phyloP scores from a whole-genome alignment of 1,140 invertebrate species.

The Tribolium castaneum region DNA sequence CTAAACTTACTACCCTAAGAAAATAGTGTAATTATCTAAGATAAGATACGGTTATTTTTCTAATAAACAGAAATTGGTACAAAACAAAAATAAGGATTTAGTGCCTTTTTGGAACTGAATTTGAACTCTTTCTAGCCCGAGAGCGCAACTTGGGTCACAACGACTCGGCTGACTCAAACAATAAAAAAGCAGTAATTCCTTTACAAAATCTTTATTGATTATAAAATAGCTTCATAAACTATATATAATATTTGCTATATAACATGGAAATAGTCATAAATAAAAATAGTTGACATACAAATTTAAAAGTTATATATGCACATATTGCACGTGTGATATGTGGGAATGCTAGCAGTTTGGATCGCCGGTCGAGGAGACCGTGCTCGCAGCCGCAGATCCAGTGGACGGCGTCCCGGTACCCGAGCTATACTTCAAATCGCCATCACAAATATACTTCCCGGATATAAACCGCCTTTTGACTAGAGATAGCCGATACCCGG shows the following conservation, averaged over 20 bases:
- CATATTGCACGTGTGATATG: constrained; percentile 55
- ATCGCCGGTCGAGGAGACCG: constrained; percentile 53
- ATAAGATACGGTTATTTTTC: too few species aligned
- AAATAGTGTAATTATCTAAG: too few species aligned
- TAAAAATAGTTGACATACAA: constrained; percentile 52
- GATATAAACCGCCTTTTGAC: constrained; percentile 95
- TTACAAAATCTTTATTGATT: constrained; percentile 54
- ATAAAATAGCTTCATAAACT: constrained; percentile 62
- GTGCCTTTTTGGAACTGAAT: too few species aligned
- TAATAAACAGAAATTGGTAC: too few species aligned
- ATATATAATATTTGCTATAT: constrained; percentile 57
- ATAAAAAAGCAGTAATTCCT: constrained; percentile 1
- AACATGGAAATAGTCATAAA: constrained; percentile 59
- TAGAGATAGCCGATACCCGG: constrained; percentile 92
- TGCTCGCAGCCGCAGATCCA: constrained; percentile 49
- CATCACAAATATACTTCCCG: constrained; percentile 91
- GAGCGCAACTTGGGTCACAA: too few species aligned
- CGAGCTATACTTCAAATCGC: constrained; percentile 71
- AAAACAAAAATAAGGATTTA: too few species aligned
- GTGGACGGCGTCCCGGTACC: constrained; percentile 56
- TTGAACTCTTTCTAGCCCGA: too few species aligned
- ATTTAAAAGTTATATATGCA: constrained; percentile 45
- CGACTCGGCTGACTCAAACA: too few species aligned
- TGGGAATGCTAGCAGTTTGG: constrained; percentile 61
- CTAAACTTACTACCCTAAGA: too few species aligned